Base-by-base conservation (phyloP, 2,888 invertebrate genomes). In the Cremastinae sp. region DNA sequence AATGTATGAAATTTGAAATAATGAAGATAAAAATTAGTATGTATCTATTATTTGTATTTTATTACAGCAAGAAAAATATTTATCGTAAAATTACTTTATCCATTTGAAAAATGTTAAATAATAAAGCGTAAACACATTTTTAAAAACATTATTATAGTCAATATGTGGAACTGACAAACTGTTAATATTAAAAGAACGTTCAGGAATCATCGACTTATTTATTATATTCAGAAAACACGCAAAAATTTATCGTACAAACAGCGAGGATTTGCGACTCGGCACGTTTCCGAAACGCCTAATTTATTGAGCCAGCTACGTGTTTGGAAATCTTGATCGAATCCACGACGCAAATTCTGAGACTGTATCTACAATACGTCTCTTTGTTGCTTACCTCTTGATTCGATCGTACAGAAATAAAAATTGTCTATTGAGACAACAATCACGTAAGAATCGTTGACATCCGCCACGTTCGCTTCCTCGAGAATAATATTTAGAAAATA, bases 361-460 rank as follows among this genome's bases (percentile, higher is more conserved):
- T 22, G 4, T 28, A 3, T 28, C 45, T 45, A n/a, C 4, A n/a
- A 12, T 14, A n/a, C 14, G 12, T 45, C 49, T 20, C 18, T 64
- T 22, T 53, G 14, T 14, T n/a, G n/a, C n/a, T n/a, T n/a, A n/a
- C n/a, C 41, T 12, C 14, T 12, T 38, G n/a, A n/a, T 10, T 41
- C 49, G 3, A 10, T 53, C 7, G 41, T 7, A 7, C 22, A 53
- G 53, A 9, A 70, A 70, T 38, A 54, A 70, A 53, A 75, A 70
- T 70, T 59, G 53, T 69, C 70, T 70, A 61, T 70, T 61, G 47
- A 71, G 65, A 65, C 54, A 43, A 36, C 61, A 41, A 54, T 61
- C 51, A 65, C 59, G 70, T 59, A 41, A 53, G 14, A 59, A 18
- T 16, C 59, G 47, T 41, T 28, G 53, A 54, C 20, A 47, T 49